Percentiles rank a stretch among this genome's conserved stretches.
Evolutionary conservation across 2,113 vertebrate species (phyloP).

Genomic region (Oncorhynchus mykiss): DNA sequence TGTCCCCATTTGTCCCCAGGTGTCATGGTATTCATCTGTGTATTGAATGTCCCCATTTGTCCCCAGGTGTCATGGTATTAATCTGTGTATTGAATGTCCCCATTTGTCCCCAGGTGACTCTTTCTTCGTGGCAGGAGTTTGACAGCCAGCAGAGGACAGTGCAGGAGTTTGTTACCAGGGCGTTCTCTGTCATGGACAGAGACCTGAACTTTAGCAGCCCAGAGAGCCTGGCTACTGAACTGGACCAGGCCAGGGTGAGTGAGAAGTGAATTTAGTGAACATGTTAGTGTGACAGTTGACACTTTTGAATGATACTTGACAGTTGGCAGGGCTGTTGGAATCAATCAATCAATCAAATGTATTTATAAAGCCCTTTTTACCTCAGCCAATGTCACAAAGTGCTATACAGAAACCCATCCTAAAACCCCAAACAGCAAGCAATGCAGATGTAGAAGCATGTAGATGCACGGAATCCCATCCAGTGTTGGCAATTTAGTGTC

Average conservation of each 20-base stretch:
- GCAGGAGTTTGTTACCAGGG: conserved; percentile 85
- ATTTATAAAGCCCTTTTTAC: too few species aligned
- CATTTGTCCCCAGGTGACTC: conserved; percentile 76
- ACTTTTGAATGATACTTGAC: background rate
- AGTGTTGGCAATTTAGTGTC: too few species aligned
- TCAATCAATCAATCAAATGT: too few species aligned
- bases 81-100: background rate
- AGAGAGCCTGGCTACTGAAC: conserved; percentile 86
- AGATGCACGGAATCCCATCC: too few species aligned
- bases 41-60: conserved; percentile 18
- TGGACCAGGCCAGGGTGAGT: conserved; percentile 87
- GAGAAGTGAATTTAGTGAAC: background rate
- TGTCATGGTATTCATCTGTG: background rate
- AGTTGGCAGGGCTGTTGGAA: background rate
- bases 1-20: conserved; percentile 27
- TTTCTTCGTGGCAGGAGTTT: conserved; percentile 93
- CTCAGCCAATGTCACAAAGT: too few species aligned
- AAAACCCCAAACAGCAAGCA: too few species aligned
- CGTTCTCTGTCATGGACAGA: conserved; percentile 81
- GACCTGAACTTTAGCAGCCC: conserved; percentile 92
- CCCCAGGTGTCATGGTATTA: background rate
- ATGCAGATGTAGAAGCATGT: too few species aligned
- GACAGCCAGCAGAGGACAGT: conserved; percentile 88
- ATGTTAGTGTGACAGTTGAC: background rate
- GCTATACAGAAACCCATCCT: too few species aligned